Base-by-base conservation (phyloP, 2,888 invertebrate genomes). In the Drosophila subquinaria region DNA sequence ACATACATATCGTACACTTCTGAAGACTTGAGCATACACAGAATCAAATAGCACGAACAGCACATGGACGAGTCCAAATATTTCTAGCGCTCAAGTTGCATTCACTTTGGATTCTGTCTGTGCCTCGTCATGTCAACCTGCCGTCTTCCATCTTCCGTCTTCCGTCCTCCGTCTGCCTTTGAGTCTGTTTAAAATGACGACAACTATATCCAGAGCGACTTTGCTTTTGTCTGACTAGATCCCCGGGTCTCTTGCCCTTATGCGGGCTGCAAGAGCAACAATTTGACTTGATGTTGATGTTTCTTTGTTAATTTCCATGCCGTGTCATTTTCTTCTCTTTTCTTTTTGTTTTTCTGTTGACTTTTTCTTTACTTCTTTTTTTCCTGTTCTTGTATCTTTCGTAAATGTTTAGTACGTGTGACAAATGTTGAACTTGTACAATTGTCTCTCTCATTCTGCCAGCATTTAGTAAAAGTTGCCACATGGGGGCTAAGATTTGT, bases 361-460 rank as follows among this genome's bases (percentile, higher is more conserved):
- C 17, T 52, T 50, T 66, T 57, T 23, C 47, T 23, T 20, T 20
- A 27, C 27, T 40, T 2, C 17, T 65, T 17, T 56, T 33, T 23
- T 10, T 47, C 3, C 30, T 52, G 30, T 48, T 51, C 71, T 55
- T 65, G 57, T 63, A 30, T 57, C 60, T 63, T 71, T 61, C 43
- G 59, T 65, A 71, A 73, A 86, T 83, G 64, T 68, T 71, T 79
- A 52, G 72, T 69, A 81, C 82, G 73, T 79, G 72, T 89, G 89
- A 89, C 89, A 89, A 84, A 88, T 88, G 89, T 86, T 82, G 71
- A 73, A 75, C 84, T 83, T 81, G 87, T 88, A 73, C 81, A 82
- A 83, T 88, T 88, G 89, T 83, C 68, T 57, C 57, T 23, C 23
- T 23, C 23, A 1, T 2, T 23, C 55, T 57, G 55, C 55, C 71